Base-by-base conservation (phyloP, 92 coral and sea anemone species). In the Epizoanthus illoricatus region DNA sequence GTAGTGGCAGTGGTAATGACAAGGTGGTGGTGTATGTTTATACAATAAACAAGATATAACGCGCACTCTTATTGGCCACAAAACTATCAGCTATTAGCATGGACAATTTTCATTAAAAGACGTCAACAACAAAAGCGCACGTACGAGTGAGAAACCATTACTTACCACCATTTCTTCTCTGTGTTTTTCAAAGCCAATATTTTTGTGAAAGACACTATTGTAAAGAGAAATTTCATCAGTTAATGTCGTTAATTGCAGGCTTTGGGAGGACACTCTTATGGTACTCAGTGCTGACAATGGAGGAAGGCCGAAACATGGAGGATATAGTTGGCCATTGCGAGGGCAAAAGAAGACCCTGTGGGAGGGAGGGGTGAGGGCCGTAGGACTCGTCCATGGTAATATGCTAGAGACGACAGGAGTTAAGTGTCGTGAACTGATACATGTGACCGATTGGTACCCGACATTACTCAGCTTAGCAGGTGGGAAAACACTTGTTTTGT, bases 291-390 rank as follows among this genome's bases (percentile, higher is more conserved):
- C 95, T 55, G 95, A 91, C 72, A 91, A 91, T 81, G 95, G 95
- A 16, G 95, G 95, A 63, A 85, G 85, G 19, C 95, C 95, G 13
- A 86, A 84, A 74, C 87, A 89, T 81, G 95, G 95, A 17, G 95
- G 95, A n/a, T 91, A 91, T 65, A 90, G 89, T 88, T 91, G 76
- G 70, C 95, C 95, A 70, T 63, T 91, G 85, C 73, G 95, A 63
- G 95, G 95, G 43, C 85, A 87, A 1, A 91, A 91, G 69, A 90
- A 89, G 23, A 91, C 95, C 40, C 82, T 91, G 65, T 91, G 95
- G 95, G 95, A 91, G 65, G 95, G 92, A 56, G 95, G 92, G 40
- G 83, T 91, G 76, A 80, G 95, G 41, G 95, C 89, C 3, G 89
- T 86, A 70, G 90, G 91, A 19, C 87, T 91, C 49, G 95, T 89